phyloP scores from a whole-genome alignment of 2,888 invertebrate species.

The Agrotis segetum region DNA sequence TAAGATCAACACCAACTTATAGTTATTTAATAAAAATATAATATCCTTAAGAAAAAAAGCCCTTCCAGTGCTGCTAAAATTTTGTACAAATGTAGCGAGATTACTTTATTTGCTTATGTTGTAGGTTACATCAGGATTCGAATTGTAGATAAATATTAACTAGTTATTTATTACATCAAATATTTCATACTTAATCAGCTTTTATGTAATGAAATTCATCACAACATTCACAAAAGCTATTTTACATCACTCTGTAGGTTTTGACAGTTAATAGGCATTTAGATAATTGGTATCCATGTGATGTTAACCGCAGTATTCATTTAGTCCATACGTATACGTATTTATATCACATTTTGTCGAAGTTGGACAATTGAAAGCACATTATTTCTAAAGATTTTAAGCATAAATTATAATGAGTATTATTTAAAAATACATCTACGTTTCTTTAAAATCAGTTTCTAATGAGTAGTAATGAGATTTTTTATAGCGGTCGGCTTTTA shows the following conservation, averaged over 20 bases:
- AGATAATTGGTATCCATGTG: not conserved
- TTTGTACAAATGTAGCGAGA: slow-evolving; percentile 22
- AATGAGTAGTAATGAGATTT: slow-evolving; percentile 46
- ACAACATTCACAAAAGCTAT: slow-evolving; percentile 6
- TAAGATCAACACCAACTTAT: slow-evolving; percentile 48
- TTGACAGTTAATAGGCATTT: not conserved
- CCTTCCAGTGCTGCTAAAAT: slow-evolving; percentile 39
- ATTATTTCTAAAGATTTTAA: not conserved
- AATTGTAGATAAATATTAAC: not conserved
- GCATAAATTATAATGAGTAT: slow-evolving; percentile 5
- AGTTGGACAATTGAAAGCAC: not conserved
- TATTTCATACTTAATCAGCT: not conserved
- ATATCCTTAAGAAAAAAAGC: not conserved
- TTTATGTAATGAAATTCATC: slow-evolving; percentile 15
- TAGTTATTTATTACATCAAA: not conserved
- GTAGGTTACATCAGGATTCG: not conserved
- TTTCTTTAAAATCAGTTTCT: slow-evolving; percentile 28
- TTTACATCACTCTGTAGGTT: not conserved
- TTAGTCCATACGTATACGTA: no score
- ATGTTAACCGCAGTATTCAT: not conserved
- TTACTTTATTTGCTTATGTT: not conserved
- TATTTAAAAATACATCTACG: slow-evolving; percentile 24
- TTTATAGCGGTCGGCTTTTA: slow-evolving; percentile 8
- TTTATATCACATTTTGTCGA: no score
- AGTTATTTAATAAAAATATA: not conserved